Evolutionary conservation across 2,797 vertebrate genomes (phyloP).

Genomic region (Linurgus olivaceus): DNA sequence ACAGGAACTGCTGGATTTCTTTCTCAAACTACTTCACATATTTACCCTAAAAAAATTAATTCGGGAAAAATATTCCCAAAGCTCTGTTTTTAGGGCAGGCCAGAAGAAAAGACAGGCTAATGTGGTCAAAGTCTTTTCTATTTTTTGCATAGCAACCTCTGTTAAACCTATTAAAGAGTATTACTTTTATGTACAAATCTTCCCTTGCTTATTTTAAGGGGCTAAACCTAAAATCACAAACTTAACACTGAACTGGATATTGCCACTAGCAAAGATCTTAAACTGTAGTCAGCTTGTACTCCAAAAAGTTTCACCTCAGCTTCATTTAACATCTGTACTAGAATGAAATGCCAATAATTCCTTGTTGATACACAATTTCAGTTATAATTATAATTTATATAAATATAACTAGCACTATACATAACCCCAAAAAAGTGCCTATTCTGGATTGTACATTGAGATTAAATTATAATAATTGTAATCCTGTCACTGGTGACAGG

Average conservation of each 20-base stretch:
- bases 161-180: not conserved
- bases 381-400: not conserved
- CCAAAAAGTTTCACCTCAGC: not conserved
- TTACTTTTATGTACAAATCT: not conserved
- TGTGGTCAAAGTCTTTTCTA: not conserved
- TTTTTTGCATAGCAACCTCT: not conserved
- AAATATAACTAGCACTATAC: not conserved
- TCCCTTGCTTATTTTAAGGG: not conserved
- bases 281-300: not conserved
- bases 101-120: not conserved
- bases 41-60: not conserved
- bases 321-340: not conserved
- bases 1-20: not conserved
- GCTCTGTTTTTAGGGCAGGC: not conserved
- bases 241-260: not conserved
- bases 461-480: not conserved
- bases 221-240: not conserved
- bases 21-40: not conserved
- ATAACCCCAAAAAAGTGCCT: not conserved
- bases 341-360: not conserved
- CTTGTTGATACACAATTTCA: not conserved
- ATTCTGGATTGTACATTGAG: accelerated
- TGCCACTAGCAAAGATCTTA: not conserved
- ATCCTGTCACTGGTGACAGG: not conserved
- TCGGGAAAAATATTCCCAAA: not conserved